Evolutionary conservation across 2,888 invertebrate species (phyloP), one percentile per base, ranked within the genome.

Genomic region (Phalera bucephala): DNA sequence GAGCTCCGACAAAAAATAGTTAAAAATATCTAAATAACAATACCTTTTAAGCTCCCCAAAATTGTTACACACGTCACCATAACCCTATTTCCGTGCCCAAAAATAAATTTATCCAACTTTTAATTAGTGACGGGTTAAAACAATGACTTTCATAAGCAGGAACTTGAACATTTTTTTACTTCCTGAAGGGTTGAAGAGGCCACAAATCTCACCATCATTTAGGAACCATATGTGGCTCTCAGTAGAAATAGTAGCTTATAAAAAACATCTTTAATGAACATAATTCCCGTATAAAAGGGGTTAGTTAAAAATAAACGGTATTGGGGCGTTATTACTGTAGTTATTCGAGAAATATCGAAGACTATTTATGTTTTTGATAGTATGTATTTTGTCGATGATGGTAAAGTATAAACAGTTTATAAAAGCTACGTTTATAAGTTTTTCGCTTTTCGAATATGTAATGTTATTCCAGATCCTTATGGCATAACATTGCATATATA

Each of bases 241-340:
- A 57, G 64, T 75, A 53, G 50, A 75, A 78, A 80, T 87, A 88
- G 86, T 82, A 75, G 64, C 69, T 58, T 74, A 80, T 76, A 83
- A 87, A 87, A 86, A 82, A 68, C 58, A 40, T 67, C 54, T 77
- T 75, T 88, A 89, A 89, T 88, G 85, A 87, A 86, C 83, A 66
- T 84, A 83, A 87, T 88, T 84, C 80, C 78, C 67, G 64, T 84
- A 82, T 86, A 82, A 87, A 27, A 88, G 85, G 87, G 88, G 87
- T 83, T 84, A 75, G 71, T 75, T 81, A 81, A 82, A 88, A 87
- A 49, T 45, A 12, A 28, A 13, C 26, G 28, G 28, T 21, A 33
- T 41, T 36, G 21, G 8, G 10, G 8, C 17, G 37, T 33, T 28
- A 38, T 19, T 5, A 1, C 1, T 11, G 3, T 7, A 19, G 1